These are phyloP conservation scores for Benthosema pterotum DNA, from an alignment of 2,797 vertebrate genomes.

Conservation along the genomic window DNA sequence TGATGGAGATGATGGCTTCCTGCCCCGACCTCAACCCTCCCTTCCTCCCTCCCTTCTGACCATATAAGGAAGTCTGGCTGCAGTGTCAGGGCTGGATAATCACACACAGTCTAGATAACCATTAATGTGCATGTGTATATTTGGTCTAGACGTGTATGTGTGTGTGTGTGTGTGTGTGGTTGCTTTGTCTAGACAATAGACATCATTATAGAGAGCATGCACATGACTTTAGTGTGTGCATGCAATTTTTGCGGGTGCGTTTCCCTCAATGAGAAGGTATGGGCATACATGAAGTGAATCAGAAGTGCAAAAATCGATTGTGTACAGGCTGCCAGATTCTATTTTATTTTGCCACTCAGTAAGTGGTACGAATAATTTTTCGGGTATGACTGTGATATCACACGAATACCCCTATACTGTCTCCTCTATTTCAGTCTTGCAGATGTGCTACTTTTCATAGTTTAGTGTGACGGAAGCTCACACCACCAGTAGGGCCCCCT, in stretches of 20 bases:
- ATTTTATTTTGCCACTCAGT: too few species aligned
- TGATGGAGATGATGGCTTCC: not conserved
- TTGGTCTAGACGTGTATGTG: not conserved
- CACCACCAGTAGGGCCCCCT: too few species aligned
- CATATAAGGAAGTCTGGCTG: constrained; percentile 39
- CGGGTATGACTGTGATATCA: too few species aligned
- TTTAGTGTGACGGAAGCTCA: not conserved
- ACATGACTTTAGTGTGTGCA: not conserved
- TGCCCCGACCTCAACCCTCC: not conserved
- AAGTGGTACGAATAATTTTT: too few species aligned
- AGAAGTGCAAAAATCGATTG: too few species aligned
- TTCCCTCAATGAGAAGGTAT: too few species aligned
- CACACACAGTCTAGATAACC: constrained; percentile 13
- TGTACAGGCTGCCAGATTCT: too few species aligned
- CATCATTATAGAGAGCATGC: not conserved
- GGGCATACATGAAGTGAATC: too few species aligned
- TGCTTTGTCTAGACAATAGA: not conserved
- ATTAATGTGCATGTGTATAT: not conserved
- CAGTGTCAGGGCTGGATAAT: constrained; percentile 45
- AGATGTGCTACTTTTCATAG: too few species aligned
- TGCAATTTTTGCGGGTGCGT: not conserved
- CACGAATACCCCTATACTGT: too few species aligned
- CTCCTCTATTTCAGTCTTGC: too few species aligned
- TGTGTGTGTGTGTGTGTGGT: not conserved
- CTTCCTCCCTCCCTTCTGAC: constrained; percentile 13